These are phyloP conservation scores for Varroa destructor DNA, from an alignment of 1,140 invertebrate species.

Conservation along the genomic window DNA sequence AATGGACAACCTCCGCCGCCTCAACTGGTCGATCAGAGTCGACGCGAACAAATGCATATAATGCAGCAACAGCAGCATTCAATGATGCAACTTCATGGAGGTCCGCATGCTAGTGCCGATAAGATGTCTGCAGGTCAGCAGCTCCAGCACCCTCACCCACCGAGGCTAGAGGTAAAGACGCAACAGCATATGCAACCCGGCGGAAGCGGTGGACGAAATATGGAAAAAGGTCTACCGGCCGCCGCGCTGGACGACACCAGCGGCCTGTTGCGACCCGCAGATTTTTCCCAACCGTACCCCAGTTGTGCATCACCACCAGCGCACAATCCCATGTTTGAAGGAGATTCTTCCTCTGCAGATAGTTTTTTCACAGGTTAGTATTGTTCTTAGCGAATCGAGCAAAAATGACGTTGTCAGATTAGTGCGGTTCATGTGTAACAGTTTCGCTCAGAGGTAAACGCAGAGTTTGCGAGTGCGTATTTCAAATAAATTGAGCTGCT, in stretches of 20 bases:
- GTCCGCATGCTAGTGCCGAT: too few species aligned
- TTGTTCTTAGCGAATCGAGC: neutral
- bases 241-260: neutral
- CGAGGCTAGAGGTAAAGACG: too few species aligned
- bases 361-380: constrained; percentile 4
- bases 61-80: constrained; percentile 25
- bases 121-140: constrained; percentile 8
- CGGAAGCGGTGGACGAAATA: neutral
- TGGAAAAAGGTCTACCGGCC: constrained; percentile 31
- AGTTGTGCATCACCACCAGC: constrained; percentile 21
- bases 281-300: constrained; percentile 19
- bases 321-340: constrained; percentile 21
- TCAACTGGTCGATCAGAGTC: neutral
- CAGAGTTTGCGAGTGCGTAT: too few species aligned
- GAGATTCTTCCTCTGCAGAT: constrained; percentile 11
- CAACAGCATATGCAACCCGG: too few species aligned
- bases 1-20: neutral
- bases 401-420: too few species aligned
- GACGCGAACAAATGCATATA: neutral
- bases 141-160: neutral
- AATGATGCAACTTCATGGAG: too few species aligned
- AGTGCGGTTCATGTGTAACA: too few species aligned
- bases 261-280: neutral
- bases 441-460: too few species aligned
- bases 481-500: too few species aligned